These are phyloP conservation scores for Trinorchestia longiramus DNA, from an alignment of 1,140 invertebrate species.

Conservation along the genomic window DNA sequence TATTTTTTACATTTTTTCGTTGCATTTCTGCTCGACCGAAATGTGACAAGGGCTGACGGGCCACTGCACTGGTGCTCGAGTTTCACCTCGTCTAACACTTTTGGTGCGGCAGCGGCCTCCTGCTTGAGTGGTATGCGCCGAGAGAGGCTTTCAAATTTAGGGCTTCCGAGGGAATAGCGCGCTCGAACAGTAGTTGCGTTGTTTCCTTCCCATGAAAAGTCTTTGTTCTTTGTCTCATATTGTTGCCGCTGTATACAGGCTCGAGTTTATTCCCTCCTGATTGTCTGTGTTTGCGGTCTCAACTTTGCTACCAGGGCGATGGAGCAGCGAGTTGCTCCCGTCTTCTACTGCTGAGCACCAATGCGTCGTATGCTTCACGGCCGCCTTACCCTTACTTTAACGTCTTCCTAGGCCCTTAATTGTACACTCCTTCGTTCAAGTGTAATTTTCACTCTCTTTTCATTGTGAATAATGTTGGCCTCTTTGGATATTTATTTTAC, in stretches of 20 bases:
- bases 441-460: background rate
- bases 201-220: constrained; percentile 25
- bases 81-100: background rate
- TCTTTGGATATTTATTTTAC: background rate
- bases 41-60: background rate
- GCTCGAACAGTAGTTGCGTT: constrained; percentile 9
- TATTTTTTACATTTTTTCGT: background rate
- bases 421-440: background rate
- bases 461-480: background rate
- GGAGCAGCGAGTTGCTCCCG: background rate
- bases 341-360: background rate
- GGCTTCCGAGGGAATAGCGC: constrained; percentile 37
- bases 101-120: background rate
- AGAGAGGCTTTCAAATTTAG: constrained; percentile 35
- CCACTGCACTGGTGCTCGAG: background rate
- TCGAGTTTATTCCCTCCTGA: constrained; percentile 18
- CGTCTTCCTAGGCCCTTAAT: background rate
- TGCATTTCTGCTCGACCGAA: background rate
- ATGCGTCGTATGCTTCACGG: background rate
- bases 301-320: background rate
- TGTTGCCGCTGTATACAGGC: constrained; percentile 24
- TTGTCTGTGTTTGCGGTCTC: constrained; percentile 13
- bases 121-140: constrained; percentile 13
- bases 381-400: background rate
- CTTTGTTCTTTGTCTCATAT: constrained; percentile 45